These are phyloP conservation scores for Neelides folsomi DNA, from an alignment of 2,888 invertebrate species.

Conservation along the genomic window DNA sequence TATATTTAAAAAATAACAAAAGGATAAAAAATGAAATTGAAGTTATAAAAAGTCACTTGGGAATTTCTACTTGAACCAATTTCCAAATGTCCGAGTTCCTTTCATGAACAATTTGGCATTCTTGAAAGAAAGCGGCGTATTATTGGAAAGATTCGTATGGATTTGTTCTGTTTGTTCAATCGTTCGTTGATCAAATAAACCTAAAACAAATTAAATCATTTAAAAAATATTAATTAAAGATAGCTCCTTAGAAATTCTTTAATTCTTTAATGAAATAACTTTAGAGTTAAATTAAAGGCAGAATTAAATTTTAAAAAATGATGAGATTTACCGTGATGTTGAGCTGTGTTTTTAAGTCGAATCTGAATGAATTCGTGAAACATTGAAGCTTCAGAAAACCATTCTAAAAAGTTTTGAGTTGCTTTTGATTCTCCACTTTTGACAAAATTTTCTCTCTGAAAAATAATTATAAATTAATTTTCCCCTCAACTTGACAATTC, in stretches of 20 bases:
- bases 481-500: not conserved
- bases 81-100: slow-evolving; percentile 23
- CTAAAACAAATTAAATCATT: slow-evolving; percentile 27
- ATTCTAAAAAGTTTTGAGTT: slow-evolving; percentile 61
- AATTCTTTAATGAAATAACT: too few relatives aligned
- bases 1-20: too few relatives aligned
- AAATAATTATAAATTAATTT: slow-evolving; percentile 33
- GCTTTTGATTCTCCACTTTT: slow-evolving; percentile 51
- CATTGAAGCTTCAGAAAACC: slow-evolving; percentile 80
- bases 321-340: slow-evolving; percentile 34
- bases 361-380: slow-evolving; percentile 59
- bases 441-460: slow-evolving; percentile 60
- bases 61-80: slow-evolving; percentile 21
- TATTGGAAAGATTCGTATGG: not conserved
- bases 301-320: not conserved
- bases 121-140: slow-evolving; percentile 19
- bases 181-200: slow-evolving; percentile 37
- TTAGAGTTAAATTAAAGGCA: slow-evolving; percentile 1
- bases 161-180: slow-evolving; percentile 34
- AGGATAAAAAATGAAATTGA: too few relatives aligned
- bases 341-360: slow-evolving; percentile 33
- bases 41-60: too few relatives aligned
- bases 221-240: not conserved
- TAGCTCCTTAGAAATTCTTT: not conserved
- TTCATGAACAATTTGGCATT: slow-evolving; percentile 24